phyloP scores from a whole-genome alignment of 2,113 vertebrate species.

The Cyprinodon tularosa region DNA sequence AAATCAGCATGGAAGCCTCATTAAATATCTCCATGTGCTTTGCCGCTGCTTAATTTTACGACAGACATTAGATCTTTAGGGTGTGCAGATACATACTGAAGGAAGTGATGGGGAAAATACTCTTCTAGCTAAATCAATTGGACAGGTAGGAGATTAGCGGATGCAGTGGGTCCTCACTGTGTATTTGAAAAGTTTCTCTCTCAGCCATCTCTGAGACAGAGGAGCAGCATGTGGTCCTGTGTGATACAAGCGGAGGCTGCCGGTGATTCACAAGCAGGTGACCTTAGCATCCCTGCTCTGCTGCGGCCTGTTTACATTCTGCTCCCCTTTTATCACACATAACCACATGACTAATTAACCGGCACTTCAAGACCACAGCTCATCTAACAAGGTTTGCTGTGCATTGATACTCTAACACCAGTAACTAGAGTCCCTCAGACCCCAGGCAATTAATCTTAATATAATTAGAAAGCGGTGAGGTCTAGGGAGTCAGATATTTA shows the following conservation, averaged over 20 bases:
- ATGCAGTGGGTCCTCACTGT: slow-evolving; percentile 24
- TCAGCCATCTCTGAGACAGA: slow-evolving; percentile 26
- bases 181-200: slow-evolving; percentile 28
- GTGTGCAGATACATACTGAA: slow-evolving; percentile 23
- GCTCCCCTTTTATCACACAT: slow-evolving; percentile 69
- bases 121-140: slow-evolving; percentile 55
- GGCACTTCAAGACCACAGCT: slow-evolving; percentile 49
- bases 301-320: slow-evolving; percentile 48
- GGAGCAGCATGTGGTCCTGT: slow-evolving; percentile 51
- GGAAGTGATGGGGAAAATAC: slow-evolving; percentile 12
- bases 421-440: slow-evolving; percentile 62
- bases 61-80: slow-evolving; percentile 53
- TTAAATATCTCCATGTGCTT: slow-evolving; percentile 58
- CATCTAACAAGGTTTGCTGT: slow-evolving; percentile 48
- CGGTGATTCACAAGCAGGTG: slow-evolving; percentile 49
- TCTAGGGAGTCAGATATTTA: slow-evolving; percentile 71
- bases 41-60: slow-evolving; percentile 59
- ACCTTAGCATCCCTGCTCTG: slow-evolving; percentile 53
- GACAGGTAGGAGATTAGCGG: slow-evolving; percentile 59
- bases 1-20: slow-evolving; percentile 55
- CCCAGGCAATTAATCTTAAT: slow-evolving; percentile 79
- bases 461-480: slow-evolving; percentile 75
- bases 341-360: slow-evolving; percentile 75
- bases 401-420: slow-evolving; percentile 57
- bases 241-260: slow-evolving; percentile 51